Conservation (phyloP, 2,888 invertebrate species). For the Drosophila flavopinicola region DNA sequence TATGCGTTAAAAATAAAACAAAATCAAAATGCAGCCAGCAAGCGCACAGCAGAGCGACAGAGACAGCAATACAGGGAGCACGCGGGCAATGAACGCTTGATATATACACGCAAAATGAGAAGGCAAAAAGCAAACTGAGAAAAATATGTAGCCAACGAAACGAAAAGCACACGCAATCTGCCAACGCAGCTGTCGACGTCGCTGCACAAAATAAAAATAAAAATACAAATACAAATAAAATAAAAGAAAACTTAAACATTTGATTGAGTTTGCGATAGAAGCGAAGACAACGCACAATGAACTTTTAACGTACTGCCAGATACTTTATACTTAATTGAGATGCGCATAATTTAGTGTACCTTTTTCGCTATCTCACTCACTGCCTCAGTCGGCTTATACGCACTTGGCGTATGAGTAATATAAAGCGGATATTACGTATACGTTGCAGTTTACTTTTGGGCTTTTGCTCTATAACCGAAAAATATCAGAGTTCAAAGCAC, state of each 20-base stretch:
- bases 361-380: background rate
- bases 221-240: constrained; percentile 10
- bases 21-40: constrained; percentile 61
- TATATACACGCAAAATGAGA: constrained; percentile 71
- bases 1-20: constrained; percentile 64
- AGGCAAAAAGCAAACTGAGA: constrained; percentile 37
- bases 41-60: constrained; percentile 6
- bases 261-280: constrained; percentile 68
- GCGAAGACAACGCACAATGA: constrained; percentile 58
- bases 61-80: constrained; percentile 17
- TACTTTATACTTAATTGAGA: constrained; percentile 48
- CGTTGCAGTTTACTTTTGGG: constrained; percentile 13
- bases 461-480: constrained; percentile 23
- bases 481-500: constrained; percentile 68
- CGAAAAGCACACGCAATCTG: constrained; percentile 61
- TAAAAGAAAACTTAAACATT: constrained; percentile 54
- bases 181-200: constrained; percentile 44
- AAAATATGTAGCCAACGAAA: constrained; percentile 51
- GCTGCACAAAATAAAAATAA: constrained; percentile 32
- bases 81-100: constrained; percentile 80
- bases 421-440: constrained; percentile 50
- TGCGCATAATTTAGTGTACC: constrained; percentile 62
- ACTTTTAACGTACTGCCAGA: constrained; percentile 45
- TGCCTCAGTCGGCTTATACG: background rate
- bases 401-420: constrained; percentile 64